Conservation (phyloP, 1,140 invertebrate genomes). For the Aphis craccivora region DNA sequence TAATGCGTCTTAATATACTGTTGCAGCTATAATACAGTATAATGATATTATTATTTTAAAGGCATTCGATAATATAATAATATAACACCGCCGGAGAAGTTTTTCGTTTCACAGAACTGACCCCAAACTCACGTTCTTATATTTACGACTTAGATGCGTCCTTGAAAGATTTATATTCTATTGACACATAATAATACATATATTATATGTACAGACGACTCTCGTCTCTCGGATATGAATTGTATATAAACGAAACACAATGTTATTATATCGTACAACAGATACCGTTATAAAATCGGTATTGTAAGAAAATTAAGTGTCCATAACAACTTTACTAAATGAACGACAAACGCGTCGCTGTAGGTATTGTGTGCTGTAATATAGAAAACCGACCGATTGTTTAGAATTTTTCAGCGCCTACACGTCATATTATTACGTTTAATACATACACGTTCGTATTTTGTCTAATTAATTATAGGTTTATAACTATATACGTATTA, state of each 20-base stretch:
- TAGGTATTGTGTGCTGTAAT: neutral
- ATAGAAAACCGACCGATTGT: neutral
- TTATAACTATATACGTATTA: too few species aligned
- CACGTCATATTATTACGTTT: too few species aligned
- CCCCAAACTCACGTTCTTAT: neutral
- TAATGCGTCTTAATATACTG: neutral
- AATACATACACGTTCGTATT: neutral
- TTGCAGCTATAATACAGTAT: too few species aligned
- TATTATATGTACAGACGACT: neutral
- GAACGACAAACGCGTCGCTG: neutral
- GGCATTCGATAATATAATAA: too few species aligned
- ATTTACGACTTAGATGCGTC: neutral
- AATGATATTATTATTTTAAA: neutral
- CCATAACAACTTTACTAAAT: neutral
- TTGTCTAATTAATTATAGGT: neutral
- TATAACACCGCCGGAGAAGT: too few species aligned
- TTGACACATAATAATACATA: neutral
- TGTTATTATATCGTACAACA: neutral
- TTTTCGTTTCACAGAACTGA: neutral
- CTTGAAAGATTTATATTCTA: neutral
- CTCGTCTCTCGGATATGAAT: neutral
- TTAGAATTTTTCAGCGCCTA: neutral
- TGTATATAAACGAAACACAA: neutral
- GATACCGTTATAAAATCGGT: too few species aligned
- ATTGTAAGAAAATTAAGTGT: neutral